Conservation (phyloP, 2,888 invertebrate species). For the Pyrrhosoma nymphula region DNA sequence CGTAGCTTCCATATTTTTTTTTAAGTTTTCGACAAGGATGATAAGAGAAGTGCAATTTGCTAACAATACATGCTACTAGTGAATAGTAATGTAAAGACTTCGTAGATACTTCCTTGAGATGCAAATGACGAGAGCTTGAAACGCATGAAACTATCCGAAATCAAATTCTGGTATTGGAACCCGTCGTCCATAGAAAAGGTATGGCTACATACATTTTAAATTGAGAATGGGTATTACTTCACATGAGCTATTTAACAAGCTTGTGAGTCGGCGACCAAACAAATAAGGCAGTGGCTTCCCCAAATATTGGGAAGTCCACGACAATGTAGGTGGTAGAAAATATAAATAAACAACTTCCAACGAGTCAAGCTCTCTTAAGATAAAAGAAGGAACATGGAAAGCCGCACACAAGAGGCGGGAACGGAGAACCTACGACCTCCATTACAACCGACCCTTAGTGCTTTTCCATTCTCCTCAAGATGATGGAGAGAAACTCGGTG, state of each 20-base stretch:
- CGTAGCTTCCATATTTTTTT: too few species aligned
- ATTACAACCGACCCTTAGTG: background rate
- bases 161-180: background rate
- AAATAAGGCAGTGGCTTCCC: too few species aligned
- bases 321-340: too few species aligned
- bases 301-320: too few species aligned
- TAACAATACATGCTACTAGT: too few species aligned
- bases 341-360: background rate
- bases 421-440: background rate
- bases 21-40: too few species aligned
- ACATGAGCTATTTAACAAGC: too few species aligned
- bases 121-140: background rate
- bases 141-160: background rate
- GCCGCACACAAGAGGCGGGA: background rate
- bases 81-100: too few species aligned
- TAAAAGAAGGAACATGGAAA: background rate
- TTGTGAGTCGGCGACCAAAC: too few species aligned
- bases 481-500: background rate
- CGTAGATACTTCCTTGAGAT: background rate
- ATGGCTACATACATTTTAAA: background rate
- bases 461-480: background rate
- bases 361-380: background rate
- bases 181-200: too few species aligned
- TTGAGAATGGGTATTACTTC: too few species aligned
- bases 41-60: too few species aligned